Conservation (phyloP, 2,797 vertebrate species). For the Sebastes trivittatus region DNA sequence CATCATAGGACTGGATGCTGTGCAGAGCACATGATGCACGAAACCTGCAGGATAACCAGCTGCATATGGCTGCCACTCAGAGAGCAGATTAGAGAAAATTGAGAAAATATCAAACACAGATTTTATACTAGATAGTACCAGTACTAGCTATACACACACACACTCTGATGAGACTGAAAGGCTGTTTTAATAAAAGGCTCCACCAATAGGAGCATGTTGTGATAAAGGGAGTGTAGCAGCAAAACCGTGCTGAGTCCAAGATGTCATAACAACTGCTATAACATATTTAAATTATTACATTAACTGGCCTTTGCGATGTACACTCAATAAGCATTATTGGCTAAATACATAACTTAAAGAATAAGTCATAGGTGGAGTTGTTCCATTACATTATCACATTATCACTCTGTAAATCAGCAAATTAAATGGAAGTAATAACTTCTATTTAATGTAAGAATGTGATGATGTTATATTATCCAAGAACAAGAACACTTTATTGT, state of each 20-base stretch:
- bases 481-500: neutral
- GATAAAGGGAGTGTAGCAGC: neutral
- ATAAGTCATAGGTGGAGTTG: neutral
- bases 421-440: neutral
- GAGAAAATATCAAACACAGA: neutral
- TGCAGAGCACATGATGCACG: conserved; percentile 16
- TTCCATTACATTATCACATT: neutral
- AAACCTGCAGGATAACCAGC: conserved; percentile 10
- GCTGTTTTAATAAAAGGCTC: neutral
- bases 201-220: neutral
- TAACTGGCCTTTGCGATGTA: neutral
- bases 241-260: neutral
- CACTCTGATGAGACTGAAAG: neutral
- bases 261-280: neutral
- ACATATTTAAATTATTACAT: neutral
- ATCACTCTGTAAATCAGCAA: too few relatives aligned
- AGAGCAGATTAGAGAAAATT: neutral
- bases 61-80: neutral
- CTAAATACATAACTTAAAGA: neutral
- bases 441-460: neutral
- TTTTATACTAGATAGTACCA: neutral
- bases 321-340: neutral
- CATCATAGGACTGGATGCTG: conserved; percentile 20
- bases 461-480: neutral
- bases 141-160: neutral